A percentile compares a stretch with the other conserved stretches of the same genome.
These are phyloP conservation scores for Sebastes vulpes DNA, from an alignment of 2,797 vertebrate genomes.

Conservation along the genomic window DNA sequence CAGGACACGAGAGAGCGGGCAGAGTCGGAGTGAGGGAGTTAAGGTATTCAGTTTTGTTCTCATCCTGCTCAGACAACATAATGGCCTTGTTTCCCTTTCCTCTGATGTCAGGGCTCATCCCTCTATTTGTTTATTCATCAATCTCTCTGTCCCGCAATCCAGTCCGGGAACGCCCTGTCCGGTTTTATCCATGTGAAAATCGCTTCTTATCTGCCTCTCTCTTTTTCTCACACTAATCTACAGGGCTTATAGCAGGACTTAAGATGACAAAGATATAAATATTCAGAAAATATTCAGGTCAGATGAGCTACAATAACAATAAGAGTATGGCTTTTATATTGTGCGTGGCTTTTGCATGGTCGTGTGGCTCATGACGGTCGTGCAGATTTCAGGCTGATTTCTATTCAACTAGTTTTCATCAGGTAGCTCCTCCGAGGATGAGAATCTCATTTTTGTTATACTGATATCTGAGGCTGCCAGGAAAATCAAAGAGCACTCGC, in stretches of 20 bases:
- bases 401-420: neutral
- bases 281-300: constrained; percentile 60
- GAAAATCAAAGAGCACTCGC: neutral
- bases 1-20: constrained; percentile 36
- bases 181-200: constrained; percentile 59
- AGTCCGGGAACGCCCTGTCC: neutral
- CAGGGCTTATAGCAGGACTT: constrained; percentile 56
- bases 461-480: neutral
- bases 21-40: constrained; percentile 20
- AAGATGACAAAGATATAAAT: constrained; percentile 65
- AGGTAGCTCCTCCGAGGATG: neutral
- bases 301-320: constrained; percentile 46
- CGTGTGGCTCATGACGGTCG: neutral
- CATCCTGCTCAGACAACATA: constrained; percentile 61
- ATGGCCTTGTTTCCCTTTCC: constrained; percentile 62
- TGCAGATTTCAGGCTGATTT: constrained; percentile 1
- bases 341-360: constrained; percentile 23
- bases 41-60: constrained; percentile 49
- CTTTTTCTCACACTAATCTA: constrained; percentile 68
- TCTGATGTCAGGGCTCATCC: constrained; percentile 68
- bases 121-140: constrained; percentile 64
- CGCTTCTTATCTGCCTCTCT: constrained; percentile 60
- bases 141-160: constrained; percentile 52
- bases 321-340: constrained; percentile 38
- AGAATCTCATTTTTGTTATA: neutral